Evolutionary conservation across 2,888 invertebrate species (phyloP), one percentile per base, ranked within the genome.

Genomic region (Temnothorax unifasciatus): DNA sequence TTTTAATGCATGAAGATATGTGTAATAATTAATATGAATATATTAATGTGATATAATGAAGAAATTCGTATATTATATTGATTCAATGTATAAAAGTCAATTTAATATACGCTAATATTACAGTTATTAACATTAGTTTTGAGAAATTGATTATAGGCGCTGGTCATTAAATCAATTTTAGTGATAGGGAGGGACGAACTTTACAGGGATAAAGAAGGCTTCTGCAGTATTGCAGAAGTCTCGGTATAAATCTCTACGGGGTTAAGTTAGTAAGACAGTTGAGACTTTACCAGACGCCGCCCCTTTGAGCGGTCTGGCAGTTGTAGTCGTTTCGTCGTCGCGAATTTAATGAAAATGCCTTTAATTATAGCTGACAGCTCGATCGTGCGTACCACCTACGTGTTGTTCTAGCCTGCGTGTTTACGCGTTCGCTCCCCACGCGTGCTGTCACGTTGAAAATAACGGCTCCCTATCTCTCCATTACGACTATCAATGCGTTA

Each of bases 271-370:
- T 57, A 44, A 79, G 79, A 71, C 47, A 79, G 57, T 79, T 79
- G 71, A 79, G 71, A 77, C 6, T 13, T 77, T 13, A 52, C 44
- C 34, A 34, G 34, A 54, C 77, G 41, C 77, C 69, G 79, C 44
- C 41, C 71, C 79, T 71, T 79, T 79, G 79, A 79, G 34, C 57
- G n/a, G 15, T 8, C 57, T 44, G 57, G 44, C 52, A 79, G 71
- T 50, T 79, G 25, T 44, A 44, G 34, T n/a, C 34, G 71, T 57
- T 79, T 71, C 11, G 13, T n/a, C 44, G 44, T 18, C 47, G 44
- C 69, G 59, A 73, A 81, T 73, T 71, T 81, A 81, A 73, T 73
- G 79, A 81, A 81, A 81, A 73, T 73, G 73, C 79, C 77, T 79
- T 71, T 71, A 79, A 71, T 79, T 79, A 81, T 73, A 73, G 57